Evolutionary conservation across 2,888 invertebrate genomes (phyloP).

Genomic region (Aphelenchoides bicaudatus): DNA sequence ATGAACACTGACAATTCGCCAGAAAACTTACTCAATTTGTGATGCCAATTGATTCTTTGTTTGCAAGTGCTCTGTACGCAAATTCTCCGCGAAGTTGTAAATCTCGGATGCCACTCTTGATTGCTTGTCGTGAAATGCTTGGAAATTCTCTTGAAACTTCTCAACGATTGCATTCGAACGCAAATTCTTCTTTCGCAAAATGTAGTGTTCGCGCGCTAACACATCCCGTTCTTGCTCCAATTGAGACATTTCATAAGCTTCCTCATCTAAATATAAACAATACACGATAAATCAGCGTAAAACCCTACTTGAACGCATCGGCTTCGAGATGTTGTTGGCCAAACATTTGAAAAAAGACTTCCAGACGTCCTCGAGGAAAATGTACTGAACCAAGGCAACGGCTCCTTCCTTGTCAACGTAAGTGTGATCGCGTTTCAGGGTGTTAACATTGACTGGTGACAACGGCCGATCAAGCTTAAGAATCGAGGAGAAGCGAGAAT

Average conservation of each 20-base stretch:
- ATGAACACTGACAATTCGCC: background rate
- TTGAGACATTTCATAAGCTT: background rate
- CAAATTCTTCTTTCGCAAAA: background rate
- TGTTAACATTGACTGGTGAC: background rate
- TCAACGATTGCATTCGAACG: background rate
- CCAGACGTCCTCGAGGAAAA: constrained; percentile 3
- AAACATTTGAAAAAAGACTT: background rate
- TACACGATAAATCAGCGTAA: background rate
- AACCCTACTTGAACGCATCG: background rate
- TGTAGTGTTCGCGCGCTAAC: constrained; percentile 8
- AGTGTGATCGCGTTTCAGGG: background rate
- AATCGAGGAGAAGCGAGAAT: constrained; percentile 20
- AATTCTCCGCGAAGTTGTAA: background rate
- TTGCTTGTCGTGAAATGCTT: background rate
- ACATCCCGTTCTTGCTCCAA: background rate
- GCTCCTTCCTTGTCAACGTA: constrained; percentile 1
- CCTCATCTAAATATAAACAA: background rate
- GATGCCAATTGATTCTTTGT: background rate
- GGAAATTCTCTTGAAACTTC: background rate
- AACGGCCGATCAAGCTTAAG: constrained; percentile 9
- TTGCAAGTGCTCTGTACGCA: background rate
- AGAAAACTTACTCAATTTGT: constrained; percentile 9
- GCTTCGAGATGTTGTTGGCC: background rate
- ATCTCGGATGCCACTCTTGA: background rate
- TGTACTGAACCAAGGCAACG: background rate